Evolutionary conservation across 2,113 vertebrate species (phyloP), one percentile per base, ranked within the genome.

Genomic region (Callospermophilus lateralis): DNA sequence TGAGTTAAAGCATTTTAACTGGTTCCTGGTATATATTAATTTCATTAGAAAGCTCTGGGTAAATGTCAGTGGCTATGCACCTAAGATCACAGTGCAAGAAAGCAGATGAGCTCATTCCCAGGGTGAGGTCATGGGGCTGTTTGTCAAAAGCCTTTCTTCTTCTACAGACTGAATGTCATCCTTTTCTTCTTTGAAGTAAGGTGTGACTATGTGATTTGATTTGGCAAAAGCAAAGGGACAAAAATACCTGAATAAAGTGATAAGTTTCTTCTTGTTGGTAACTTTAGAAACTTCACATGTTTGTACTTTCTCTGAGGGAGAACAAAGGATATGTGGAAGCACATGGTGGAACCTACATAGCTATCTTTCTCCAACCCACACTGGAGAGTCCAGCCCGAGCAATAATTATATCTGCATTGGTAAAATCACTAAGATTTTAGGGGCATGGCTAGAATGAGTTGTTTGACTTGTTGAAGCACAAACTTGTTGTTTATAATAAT

Each of bases 31-130:
- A 37, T 51, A 68, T 78, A 65, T 94, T 73, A 74, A 79, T 91
- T 89, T 94, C 20, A 86, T 90, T 42, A 83, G 24, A 83, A 95
- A 84, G 6, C 6, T 93, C 13, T 34, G 55, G 81, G 70, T 88
- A 80, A 93, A 93, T 10, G 11, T 42, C 72, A 88, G 8, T 61
- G 30, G 22, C 58, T 93, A 24, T 8, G 10, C 34, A 86, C 37
- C 37, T 73, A 78, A 65, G 22, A 77, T 6, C 8, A 51, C 1
- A 17, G 32, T 53, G 20, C 22, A 65, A 86, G n/a, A 68, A 34
- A 58, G 32, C 77, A 95, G 2, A 68, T 32, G 39, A n/a, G 0
- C 20, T 76, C 72, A n/a, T 51, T 74, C 6, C 26, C 45, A 53
- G 4, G 24, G 8, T 84, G 92, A 95, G 24, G 34, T 42, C n/a